phyloP scores from a whole-genome alignment of 2,797 vertebrate genomes.

The Buceros bicornis region DNA sequence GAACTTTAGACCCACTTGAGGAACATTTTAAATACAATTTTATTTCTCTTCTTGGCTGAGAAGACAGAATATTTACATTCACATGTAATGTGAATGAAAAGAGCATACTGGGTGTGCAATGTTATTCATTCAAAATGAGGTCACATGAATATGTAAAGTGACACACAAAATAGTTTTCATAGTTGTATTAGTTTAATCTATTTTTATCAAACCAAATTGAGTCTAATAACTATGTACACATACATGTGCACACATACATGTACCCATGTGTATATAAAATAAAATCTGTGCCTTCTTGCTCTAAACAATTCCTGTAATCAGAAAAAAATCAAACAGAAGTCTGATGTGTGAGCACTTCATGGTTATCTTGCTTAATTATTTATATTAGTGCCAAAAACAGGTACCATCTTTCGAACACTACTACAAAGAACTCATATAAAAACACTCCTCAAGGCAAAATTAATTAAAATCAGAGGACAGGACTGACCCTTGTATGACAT shows the following conservation, averaged over 20 bases:
- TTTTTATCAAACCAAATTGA: background rate
- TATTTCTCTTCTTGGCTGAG: background rate
- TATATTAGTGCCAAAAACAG: background rate
- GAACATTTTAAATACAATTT: background rate
- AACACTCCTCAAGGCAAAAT: background rate
- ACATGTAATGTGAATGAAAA: background rate
- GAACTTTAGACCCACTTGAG: background rate
- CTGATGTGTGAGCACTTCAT: background rate
- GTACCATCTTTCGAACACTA: background rate
- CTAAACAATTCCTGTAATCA: background rate
- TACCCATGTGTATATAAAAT: background rate
- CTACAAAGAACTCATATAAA: background rate
- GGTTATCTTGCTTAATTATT: background rate
- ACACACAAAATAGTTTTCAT: background rate
- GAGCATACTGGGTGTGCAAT: background rate
- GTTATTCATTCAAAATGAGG: background rate
- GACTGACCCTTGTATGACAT: background rate
- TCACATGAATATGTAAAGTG: background rate
- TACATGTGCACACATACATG: background rate
- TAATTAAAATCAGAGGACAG: background rate
- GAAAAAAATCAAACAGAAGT: background rate
- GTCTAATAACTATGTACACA: background rate
- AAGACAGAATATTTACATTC: background rate
- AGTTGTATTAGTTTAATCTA: background rate
- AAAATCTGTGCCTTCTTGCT: background rate